Percentiles rank a stretch among this genome's conserved stretches.
These are phyloP conservation scores for Macroramphosus scolopax DNA, from an alignment of 2,797 vertebrate genomes.

Conservation along the genomic window DNA sequence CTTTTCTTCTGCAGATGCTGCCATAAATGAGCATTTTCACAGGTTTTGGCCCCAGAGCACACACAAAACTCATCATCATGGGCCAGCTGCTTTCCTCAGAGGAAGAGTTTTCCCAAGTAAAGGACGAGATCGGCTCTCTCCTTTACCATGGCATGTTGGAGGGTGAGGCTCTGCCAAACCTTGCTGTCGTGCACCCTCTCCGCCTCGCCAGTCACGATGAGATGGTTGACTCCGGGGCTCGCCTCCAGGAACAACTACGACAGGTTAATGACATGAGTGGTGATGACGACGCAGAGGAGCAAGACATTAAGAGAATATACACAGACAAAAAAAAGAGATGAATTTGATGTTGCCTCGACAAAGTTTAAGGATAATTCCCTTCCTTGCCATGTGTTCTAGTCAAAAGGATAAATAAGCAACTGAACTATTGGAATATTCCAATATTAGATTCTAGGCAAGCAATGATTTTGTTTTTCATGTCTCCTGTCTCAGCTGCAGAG, in stretches of 20 bases:
- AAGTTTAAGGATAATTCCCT: too few relatives aligned
- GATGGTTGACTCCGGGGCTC: constrained; percentile 16
- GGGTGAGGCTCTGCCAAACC: constrained; percentile 51
- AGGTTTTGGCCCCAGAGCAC: neutral
- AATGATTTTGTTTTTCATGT: too few relatives aligned
- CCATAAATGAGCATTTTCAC: neutral
- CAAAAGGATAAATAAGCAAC: too few relatives aligned
- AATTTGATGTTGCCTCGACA: too few relatives aligned
- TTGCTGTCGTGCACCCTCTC: constrained; percentile 52
- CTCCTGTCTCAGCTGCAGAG: constrained; percentile 50
- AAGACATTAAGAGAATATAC: neutral
- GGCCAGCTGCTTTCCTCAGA: constrained; percentile 67
- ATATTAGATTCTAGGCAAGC: too few relatives aligned
- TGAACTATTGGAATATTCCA: too few relatives aligned
- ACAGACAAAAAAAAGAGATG: constrained; percentile 4
- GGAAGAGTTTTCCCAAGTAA: constrained; percentile 41
- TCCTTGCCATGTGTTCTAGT: too few relatives aligned
- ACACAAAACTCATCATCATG: constrained; percentile 33
- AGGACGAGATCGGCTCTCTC: constrained; percentile 42
- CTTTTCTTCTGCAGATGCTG: constrained; percentile 8
- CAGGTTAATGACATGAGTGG: constrained; percentile 53
- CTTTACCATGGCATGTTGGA: constrained; percentile 63
- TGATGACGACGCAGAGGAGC: too few relatives aligned
- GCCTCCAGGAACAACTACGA: constrained; percentile 57
- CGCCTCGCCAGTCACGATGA: constrained; percentile 35